Evolutionary conservation across 1,140 invertebrate genomes (phyloP).

Genomic region (Chironomus striatipennis): DNA sequence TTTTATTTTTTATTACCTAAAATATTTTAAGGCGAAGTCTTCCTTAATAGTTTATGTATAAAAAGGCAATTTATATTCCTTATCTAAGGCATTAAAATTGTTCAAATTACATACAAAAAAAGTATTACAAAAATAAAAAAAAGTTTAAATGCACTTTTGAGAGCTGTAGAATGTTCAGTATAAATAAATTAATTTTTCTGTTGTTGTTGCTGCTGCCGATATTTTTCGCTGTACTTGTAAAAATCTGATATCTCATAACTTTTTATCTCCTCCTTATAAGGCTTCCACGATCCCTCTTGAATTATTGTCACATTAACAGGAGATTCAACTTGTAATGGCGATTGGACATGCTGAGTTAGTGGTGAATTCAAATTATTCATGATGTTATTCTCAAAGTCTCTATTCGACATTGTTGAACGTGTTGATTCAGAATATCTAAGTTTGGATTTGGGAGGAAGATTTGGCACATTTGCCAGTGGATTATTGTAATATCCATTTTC

Average conservation of each 20-base stretch:
- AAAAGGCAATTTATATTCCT: no score
- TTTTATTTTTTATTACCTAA: no score
- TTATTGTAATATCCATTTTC: background rate
- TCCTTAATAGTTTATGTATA: no score
- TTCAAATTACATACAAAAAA: no score
- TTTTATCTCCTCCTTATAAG: constrained; percentile 87
- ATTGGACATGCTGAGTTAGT: background rate
- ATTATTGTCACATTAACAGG: constrained; percentile 76
- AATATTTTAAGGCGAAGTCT: no score
- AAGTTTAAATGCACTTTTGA: no score
- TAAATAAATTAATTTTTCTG: background rate
- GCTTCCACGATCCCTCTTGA: constrained; percentile 78
- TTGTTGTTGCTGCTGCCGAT: constrained; percentile 50
- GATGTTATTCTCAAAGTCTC: constrained; percentile 7
- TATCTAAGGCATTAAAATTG: no score
- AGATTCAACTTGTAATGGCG: constrained; percentile 52
- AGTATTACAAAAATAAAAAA: no score
- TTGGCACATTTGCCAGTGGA: constrained; percentile 12
- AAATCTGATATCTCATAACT: constrained; percentile 96
- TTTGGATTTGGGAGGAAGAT: constrained; percentile 11
- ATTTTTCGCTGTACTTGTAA: constrained; percentile 94
- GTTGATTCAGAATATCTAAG: background rate
- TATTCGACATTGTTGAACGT: constrained; percentile 4
- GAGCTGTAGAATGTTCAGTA: no score
- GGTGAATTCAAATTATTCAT: background rate